Evolutionary conservation across 2,888 invertebrate genomes (phyloP), one percentile per base, ranked within the genome.

Genomic region (Branchellion lobata): DNA sequence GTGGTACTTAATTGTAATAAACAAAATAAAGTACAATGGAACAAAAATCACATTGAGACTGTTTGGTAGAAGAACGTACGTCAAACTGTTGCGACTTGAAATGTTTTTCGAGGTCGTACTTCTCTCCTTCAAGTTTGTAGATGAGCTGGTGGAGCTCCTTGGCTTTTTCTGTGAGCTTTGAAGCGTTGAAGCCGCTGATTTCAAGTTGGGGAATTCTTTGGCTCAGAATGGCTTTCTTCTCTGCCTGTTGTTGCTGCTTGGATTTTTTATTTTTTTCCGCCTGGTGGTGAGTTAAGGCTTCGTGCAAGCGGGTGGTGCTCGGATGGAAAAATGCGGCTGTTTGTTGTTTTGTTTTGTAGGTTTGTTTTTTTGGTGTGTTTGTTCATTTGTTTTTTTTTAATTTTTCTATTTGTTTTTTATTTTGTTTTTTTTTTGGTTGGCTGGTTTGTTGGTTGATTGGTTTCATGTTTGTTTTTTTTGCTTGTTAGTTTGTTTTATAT

Each of bases 81-180:
- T 97, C 97, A 89, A 96, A 96, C 90, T 97, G 96, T 91, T 96
- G 96, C 89, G 96, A 93, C 91, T 96, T 97, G 90, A 95, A 96
- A 89, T 96, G 93, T 90, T 96, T 95, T 89, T 97, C 96, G 89
- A 96, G 92, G 90, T 97, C 96, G 90, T 97, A 97, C 89, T 96
- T 96, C 89, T 96, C 96, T 86, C 96, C 95, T 91, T 96, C 96
- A 88, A 97, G 92, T 89, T 94, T 93, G 88, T 95, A 92, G 88
- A 97, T 96, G 87, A 92, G 91, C 84, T 94, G 94, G 94, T 96
- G 96, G 85, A 97, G 91, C 88, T 96, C 96, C 84, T 91, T 91
- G 81, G 96, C 96, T 90, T 95, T 95, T 85, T 90, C 90, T 85
- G 93, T 91, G 84, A 97, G 92, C 87, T 93, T 92, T 81, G 92